Conservation (phyloP, 2,797 vertebrate species). For the Falco rusticolus region DNA sequence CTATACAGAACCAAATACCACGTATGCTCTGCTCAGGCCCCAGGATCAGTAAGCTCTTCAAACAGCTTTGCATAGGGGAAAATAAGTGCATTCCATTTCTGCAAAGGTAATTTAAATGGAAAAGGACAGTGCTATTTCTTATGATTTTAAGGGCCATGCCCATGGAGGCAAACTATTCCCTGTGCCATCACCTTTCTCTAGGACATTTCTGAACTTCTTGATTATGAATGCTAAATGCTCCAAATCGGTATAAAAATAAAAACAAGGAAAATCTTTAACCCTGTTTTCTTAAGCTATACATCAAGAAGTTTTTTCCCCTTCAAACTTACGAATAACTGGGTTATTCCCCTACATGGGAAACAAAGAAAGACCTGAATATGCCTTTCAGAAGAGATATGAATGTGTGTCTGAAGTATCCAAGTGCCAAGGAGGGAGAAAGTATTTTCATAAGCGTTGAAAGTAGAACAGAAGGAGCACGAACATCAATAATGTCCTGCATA, state of each 20-base stretch:
- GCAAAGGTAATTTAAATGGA: not conserved
- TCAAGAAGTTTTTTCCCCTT: not conserved
- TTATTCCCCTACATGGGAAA: rapidly evolving
- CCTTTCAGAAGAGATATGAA: not conserved
- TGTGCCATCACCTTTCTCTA: not conserved
- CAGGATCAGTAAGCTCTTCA: not conserved
- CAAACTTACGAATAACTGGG: not conserved
- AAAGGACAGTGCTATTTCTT: not conserved
- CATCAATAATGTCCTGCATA: not conserved
- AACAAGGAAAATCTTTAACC: not conserved
- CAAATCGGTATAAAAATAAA: not conserved
- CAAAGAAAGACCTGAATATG: not conserved
- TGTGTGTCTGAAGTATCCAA: not conserved
- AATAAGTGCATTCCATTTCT: not conserved
- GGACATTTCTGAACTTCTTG: not conserved
- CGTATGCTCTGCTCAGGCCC: no score
- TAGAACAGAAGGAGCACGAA: not conserved
- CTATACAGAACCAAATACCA: not conserved
- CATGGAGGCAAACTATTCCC: not conserved
- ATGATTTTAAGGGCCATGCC: not conserved
- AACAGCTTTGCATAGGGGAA: not conserved
- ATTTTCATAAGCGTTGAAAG: not conserved
- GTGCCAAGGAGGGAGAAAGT: not conserved
- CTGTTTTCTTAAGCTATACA: not conserved
- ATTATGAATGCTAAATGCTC: not conserved